Percentiles rank a stretch among this genome's conserved stretches.
These are phyloP conservation scores for Paraescarpia echinospica DNA, from an alignment of 1,140 invertebrate genomes.

Conservation along the genomic window DNA sequence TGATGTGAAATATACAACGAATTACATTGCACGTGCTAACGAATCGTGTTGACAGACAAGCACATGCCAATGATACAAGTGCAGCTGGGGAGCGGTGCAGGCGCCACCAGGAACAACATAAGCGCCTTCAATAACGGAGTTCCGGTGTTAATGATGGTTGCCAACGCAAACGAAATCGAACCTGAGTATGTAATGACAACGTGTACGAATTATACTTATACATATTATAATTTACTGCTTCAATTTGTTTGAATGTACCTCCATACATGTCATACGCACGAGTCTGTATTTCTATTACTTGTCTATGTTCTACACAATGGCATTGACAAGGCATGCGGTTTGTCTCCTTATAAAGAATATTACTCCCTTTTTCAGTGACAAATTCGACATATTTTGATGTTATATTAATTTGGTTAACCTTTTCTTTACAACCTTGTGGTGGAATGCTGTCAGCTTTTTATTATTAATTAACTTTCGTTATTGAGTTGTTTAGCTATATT, in stretches of 20 bases:
- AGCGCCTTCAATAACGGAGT: not conserved
- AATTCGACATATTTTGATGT: no score
- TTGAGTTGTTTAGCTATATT: no score
- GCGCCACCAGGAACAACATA: not conserved
- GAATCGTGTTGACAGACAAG: not conserved
- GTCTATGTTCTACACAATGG: no score
- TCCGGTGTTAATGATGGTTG: not conserved
- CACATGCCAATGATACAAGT: not conserved
- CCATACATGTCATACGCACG: not conserved
- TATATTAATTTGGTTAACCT: no score
- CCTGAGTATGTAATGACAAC: not conserved
- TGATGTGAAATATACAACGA: not conserved
- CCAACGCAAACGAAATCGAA: not conserved
- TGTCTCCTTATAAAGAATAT: no score
- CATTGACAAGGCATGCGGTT: no score
- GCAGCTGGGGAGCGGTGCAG: not conserved
- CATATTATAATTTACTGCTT: no score
- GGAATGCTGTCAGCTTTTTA: no score
- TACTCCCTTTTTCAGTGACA: no score
- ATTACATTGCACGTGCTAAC: not conserved
- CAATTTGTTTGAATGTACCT: no score
- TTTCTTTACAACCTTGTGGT: no score
- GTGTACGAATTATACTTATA: not conserved
- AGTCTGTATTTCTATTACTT: not conserved
- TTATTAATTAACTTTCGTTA: no score